phyloP scores from a whole-genome alignment of 2,113 vertebrate genomes.

The Petromus typicus region DNA sequence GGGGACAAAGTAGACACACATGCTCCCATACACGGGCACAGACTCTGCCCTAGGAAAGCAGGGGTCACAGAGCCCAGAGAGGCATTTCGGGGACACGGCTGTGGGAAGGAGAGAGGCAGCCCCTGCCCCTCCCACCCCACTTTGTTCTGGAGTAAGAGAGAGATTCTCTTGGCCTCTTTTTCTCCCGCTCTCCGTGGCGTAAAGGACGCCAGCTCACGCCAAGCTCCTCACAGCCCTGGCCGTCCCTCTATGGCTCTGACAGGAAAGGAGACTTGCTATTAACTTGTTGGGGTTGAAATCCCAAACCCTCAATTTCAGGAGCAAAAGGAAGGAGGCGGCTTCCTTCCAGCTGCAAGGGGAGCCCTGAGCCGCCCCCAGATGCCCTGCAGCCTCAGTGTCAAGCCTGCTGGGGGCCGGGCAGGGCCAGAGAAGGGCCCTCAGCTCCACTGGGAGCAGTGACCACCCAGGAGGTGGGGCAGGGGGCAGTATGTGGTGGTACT shows the following conservation, averaged over 20 bases:
- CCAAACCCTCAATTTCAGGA: constrained; percentile 70
- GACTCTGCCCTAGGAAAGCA: not conserved
- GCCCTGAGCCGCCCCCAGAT: not conserved
- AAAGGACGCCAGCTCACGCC: not conserved
- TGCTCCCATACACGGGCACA: not conserved
- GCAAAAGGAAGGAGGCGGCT: constrained; percentile 32
- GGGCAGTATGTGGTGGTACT: not conserved
- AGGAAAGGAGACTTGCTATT: constrained; percentile 64
- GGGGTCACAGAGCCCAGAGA: not conserved
- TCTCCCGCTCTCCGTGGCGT: not conserved
- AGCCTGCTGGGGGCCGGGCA: not conserved
- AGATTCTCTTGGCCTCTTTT: not conserved
- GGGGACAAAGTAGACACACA: not conserved
- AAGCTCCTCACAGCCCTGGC: not conserved
- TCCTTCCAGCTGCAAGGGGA: constrained; percentile 69
- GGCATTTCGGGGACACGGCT: not conserved
- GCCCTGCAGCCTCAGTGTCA: not conserved
- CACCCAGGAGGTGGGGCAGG: not conserved
- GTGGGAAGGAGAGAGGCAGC: not conserved
- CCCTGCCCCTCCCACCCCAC: not conserved
- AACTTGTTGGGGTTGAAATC: constrained; percentile 74
- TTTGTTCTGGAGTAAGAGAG: not conserved
- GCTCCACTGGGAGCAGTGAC: not conserved
- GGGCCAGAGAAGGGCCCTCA: not conserved
- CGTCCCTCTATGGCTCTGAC: not conserved